Evolutionary conservation across 2,113 vertebrate species (phyloP).

Genomic region (Junco hyemalis): DNA sequence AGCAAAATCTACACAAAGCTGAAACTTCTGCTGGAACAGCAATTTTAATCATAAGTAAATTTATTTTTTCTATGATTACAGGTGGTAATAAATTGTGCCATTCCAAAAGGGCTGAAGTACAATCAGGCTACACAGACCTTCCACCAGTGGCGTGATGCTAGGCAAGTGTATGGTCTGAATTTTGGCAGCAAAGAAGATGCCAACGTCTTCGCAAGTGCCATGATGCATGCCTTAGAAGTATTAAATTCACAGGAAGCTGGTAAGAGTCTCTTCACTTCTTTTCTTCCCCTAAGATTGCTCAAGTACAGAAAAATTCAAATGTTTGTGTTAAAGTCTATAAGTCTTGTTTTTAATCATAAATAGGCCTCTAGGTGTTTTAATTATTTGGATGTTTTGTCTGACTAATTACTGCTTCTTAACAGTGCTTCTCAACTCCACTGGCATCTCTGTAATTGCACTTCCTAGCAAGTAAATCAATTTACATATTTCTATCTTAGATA

Average conservation of each 20-base stretch:
- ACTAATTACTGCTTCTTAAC: neutral
- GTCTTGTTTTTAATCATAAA: neutral
- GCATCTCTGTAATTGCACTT: neutral
- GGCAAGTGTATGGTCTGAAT: slow-evolving; percentile 97
- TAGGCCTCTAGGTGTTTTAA: neutral
- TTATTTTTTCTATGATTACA: slow-evolving; percentile 39
- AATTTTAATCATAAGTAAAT: neutral
- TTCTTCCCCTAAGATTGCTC: neutral
- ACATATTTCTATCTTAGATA: fast-evolving
- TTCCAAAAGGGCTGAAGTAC: slow-evolving; percentile 98
- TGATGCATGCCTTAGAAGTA: slow-evolving; percentile 99
- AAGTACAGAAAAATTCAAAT: neutral
- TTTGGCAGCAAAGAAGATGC: slow-evolving; percentile 99
- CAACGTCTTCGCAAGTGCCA: slow-evolving; percentile 99
- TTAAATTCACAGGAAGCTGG: slow-evolving; percentile 97
- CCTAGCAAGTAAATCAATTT: neutral
- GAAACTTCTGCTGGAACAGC: neutral
- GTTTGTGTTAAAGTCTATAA: neutral
- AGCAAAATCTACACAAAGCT: neutral
- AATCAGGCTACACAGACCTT: slow-evolving; percentile 99
- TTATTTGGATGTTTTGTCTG: neutral
- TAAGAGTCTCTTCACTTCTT: slow-evolving; percentile 34
- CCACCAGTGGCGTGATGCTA: slow-evolving; percentile 97
- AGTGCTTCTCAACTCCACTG: neutral
- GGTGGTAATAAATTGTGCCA: slow-evolving; percentile 99